phyloP scores from a whole-genome alignment of 1,140 invertebrate genomes.

The Lutraria rhynchaena region DNA sequence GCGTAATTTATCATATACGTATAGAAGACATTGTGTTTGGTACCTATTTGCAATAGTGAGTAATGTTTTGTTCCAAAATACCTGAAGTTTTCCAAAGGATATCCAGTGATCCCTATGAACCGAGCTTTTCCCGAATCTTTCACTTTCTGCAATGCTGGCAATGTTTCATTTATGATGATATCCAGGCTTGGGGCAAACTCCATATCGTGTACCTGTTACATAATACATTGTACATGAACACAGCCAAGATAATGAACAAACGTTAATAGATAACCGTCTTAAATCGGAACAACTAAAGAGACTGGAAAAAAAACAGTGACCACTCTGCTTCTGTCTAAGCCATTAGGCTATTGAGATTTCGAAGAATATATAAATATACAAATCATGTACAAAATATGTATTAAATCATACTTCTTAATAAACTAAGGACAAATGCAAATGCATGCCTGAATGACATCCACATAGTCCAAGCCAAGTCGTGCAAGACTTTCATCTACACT shows the following conservation, averaged over 20 bases:
- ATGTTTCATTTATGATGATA: conserved; percentile 91
- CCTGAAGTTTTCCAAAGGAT: conserved; percentile 90
- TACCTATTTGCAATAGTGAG: neutral
- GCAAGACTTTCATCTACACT: conserved; percentile 91
- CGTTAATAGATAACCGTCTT: too few species aligned
- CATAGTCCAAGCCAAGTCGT: conserved; percentile 89
- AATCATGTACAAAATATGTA: too few species aligned
- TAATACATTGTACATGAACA: too few species aligned
- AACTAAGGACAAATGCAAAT: neutral
- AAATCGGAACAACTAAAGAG: too few species aligned
- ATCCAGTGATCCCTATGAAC: conserved; percentile 94
- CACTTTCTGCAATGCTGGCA: conserved; percentile 90
- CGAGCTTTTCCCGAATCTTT: conserved; percentile 90
- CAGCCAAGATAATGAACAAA: too few species aligned
- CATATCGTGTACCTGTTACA: conserved; percentile 95
- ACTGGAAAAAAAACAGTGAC: too few species aligned
- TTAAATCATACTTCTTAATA: too few species aligned
- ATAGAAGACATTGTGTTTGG: neutral
- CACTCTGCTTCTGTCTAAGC: too few species aligned
- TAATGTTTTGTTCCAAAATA: too few species aligned
- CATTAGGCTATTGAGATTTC: too few species aligned
- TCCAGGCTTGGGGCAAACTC: conserved; percentile 93
- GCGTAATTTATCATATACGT: neutral
- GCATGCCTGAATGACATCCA: conserved; percentile 94
- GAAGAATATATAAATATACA: too few species aligned